Base-by-base conservation (phyloP, 2,888 invertebrate species). In the Megaustenia siamemsis region DNA sequence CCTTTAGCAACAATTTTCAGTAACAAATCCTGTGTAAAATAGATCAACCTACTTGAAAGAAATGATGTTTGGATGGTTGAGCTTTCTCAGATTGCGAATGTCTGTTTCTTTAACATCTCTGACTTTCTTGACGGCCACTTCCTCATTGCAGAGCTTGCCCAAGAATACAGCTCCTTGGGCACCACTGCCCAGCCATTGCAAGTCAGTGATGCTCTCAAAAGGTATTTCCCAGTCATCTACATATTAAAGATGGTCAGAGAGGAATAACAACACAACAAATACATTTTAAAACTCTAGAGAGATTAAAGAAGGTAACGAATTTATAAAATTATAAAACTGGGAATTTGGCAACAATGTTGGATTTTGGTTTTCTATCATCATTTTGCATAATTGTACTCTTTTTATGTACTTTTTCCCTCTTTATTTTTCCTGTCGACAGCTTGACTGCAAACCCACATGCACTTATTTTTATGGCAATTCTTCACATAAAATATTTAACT, bases 91-190 rank as follows among this genome's bases (percentile, higher is more conserved):
- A 94, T 98, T 97, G 91, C 96, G 96, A 87, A 99, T 98, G 93
- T 99, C 97, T 0, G 98, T 98, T 94, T 99, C 99, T 91, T 96
- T 96, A 88, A 97, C 96, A 91, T 98, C 97, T 82, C 97, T 96
- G 0, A 99, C 97, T 94, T 99, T 98, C 94, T 99, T 99, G 45
- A 99, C 98, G 35, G 99, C 99, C 21, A 99, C 97, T 91, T 96
- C 96, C 93, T 97, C 97, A 10, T 91, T 92, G 96, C 96, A 86
- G 28, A 97, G 95, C 90, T 96, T 96, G 0, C 98, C 99, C 81
- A 97, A 96, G 94, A 97, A 99, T 0, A 99, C 99, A 0, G 97
- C 97, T 10, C 99, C 99, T 94, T 99, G 99, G 10, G 98, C 98
- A 0, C 99, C 99, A 86, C 97, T 97, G 0, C 98, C 98, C 83